Conservation (phyloP, 2,888 invertebrate genomes). For the Serrognathus titanus region DNA sequence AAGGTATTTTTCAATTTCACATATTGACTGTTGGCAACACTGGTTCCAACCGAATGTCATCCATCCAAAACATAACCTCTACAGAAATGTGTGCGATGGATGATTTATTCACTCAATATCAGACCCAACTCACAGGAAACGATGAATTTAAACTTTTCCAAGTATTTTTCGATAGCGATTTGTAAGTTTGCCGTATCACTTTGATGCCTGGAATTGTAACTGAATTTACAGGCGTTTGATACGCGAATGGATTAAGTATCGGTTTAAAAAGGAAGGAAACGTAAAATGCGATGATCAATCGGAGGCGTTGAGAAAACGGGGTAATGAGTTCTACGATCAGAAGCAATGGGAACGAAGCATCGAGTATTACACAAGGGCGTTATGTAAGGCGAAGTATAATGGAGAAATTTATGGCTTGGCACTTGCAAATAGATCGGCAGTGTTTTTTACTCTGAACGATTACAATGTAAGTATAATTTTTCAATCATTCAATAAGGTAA, state of each 20-base stretch:
- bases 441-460: slow-evolving; percentile 57
- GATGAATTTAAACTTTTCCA: neutral
- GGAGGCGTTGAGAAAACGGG: slow-evolving; percentile 6
- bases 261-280: neutral
- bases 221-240: neutral
- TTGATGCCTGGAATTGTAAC: neutral
- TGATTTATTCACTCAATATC: no score
- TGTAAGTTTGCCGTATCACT: neutral
- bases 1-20: no score
- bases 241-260: neutral
- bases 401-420: slow-evolving; percentile 60
- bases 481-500: no score
- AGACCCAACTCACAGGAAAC: neutral
- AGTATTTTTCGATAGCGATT: neutral
- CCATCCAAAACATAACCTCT: no score
- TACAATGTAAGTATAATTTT: slow-evolving; percentile 51
- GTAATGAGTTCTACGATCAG: slow-evolving; percentile 11
- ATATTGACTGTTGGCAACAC: no score
- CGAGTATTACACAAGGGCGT: slow-evolving; percentile 60
- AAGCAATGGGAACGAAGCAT: slow-evolving; percentile 29
- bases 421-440: slow-evolving; percentile 67
- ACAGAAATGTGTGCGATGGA: no score
- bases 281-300: slow-evolving; percentile 5
- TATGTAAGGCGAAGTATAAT: slow-evolving; percentile 55
- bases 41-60: no score